Conservation (phyloP, 92 coral and sea anemone genomes). For the Zoanthus sansibaricus region DNA sequence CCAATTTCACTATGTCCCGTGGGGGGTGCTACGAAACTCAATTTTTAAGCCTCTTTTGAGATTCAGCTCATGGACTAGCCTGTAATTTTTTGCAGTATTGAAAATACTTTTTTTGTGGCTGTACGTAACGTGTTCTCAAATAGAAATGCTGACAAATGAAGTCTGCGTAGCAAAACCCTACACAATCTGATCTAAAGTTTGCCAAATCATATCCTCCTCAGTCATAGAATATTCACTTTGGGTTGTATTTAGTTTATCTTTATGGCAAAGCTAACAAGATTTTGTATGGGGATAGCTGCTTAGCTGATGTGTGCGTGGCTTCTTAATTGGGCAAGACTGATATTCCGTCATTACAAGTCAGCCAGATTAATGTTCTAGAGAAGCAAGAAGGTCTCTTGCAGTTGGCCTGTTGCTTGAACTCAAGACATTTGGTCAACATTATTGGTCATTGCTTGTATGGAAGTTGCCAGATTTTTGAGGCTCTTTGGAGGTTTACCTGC, state of each 20-base stretch:
- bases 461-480: conserved; percentile 8
- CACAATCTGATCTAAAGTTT: not conserved
- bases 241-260: not conserved
- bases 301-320: not conserved
- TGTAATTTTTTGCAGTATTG: no score
- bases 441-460: not conserved
- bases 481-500: not conserved
- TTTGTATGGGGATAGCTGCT: not conserved
- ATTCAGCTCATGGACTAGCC: no score
- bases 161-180: not conserved
- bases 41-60: no score
- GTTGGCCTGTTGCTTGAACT: not conserved
- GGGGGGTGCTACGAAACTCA: no score
- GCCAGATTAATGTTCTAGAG: not conserved
- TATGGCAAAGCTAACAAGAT: not conserved
- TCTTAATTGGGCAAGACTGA: conserved; percentile 3
- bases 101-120: no score
- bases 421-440: no score
- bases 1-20: no score
- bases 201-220: not conserved
- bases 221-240: not conserved
- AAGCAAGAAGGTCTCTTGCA: not conserved
- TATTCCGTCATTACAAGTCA: not conserved
- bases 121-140: not conserved
- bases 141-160: not conserved